phyloP scores from a whole-genome alignment of 2,888 invertebrate species.

The Aradus depressus region DNA sequence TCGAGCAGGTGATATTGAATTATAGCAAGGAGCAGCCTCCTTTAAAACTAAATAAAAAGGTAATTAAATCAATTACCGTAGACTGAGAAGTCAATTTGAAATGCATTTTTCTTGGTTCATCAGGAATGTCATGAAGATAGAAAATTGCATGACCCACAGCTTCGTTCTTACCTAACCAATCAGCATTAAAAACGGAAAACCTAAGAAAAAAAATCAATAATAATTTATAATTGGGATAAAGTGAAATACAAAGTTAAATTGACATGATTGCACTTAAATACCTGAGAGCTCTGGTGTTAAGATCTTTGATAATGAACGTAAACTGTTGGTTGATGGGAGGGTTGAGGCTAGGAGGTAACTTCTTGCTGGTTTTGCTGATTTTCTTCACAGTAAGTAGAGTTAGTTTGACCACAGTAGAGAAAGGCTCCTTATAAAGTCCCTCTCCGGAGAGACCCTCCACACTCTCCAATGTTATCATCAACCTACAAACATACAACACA shows the following conservation, averaged over 20 bases:
- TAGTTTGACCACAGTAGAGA: constrained; percentile 32
- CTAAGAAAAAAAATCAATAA: constrained; percentile 22
- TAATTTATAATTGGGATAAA: neutral
- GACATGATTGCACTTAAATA: constrained; percentile 5
- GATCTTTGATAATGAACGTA: constrained; percentile 31
- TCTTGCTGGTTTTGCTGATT: constrained; percentile 25
- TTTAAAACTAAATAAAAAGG: neutral
- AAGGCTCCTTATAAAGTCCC: constrained; percentile 29
- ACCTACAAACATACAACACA: constrained; percentile 23
- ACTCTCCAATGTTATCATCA: constrained; percentile 31
- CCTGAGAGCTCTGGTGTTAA: constrained; percentile 31
- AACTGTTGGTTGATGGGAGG: constrained; percentile 33
- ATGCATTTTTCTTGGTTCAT: constrained; percentile 16
- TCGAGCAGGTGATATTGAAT: too few species aligned
- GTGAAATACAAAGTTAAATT: neutral
- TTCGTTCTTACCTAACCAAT: constrained; percentile 33
- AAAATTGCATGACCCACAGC: constrained; percentile 34
- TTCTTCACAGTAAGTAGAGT: constrained; percentile 32
- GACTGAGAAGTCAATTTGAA: constrained; percentile 31
- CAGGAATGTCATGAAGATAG: constrained; percentile 13
- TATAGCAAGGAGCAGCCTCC: too few species aligned
- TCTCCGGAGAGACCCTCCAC: constrained; percentile 33
- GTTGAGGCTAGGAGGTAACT: constrained; percentile 26
- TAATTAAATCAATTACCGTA: constrained; percentile 26
- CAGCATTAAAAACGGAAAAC: constrained; percentile 34